Evolutionary conservation across 1,140 invertebrate genomes (phyloP), one percentile per base, ranked within the genome.

Genomic region (Propsilocerus akamusi): DNA sequence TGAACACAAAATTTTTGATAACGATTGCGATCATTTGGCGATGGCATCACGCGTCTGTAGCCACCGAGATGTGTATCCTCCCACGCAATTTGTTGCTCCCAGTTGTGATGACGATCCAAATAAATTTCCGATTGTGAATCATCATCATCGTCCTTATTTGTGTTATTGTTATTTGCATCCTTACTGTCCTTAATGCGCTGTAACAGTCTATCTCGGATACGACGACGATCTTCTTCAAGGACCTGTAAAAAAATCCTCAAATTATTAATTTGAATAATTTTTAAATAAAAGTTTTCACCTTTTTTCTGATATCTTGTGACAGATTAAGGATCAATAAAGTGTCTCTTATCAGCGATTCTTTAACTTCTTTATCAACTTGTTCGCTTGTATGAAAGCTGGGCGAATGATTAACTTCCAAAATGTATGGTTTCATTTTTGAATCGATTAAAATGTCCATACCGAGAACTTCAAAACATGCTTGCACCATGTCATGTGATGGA

Each of bases 381-480:
- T 86, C 78, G 60, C 91, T 86, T 1, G 85, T 91, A 57, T 87
- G 82, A 59, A 91, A 91, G 67, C 88, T 92, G 4, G 89, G 89
- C 5, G 87, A 92, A 59, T 91, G 88, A 67, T 94, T 93, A 1
- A 89, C 87, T 69, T 93, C 89, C 46, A 94, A 68, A 26, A 94
- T 73, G 55, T 77, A 84, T 1, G 89, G 87, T 59, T 85, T 84
- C n/a, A 91, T 62, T 56, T 83, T 83, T 63, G 79, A 77, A 62
- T 92, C 87, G 20, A 94, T 68, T 22, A 94, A 65, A 52, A 94
- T 81, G 60, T 94, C 88, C 53, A 92, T 86, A 22, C 88, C 88
- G 1, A 94, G 68, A 26, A 94, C 74, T 68, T 93, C 88, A 64
- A 92, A 93, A 61, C 88, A 94, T 3, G 86, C 86, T 57, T 84